Percentiles rank a stretch among this genome's conserved stretches.
Evolutionary conservation across 2,797 vertebrate genomes (phyloP).

Genomic region (Vipera ursinii): DNA sequence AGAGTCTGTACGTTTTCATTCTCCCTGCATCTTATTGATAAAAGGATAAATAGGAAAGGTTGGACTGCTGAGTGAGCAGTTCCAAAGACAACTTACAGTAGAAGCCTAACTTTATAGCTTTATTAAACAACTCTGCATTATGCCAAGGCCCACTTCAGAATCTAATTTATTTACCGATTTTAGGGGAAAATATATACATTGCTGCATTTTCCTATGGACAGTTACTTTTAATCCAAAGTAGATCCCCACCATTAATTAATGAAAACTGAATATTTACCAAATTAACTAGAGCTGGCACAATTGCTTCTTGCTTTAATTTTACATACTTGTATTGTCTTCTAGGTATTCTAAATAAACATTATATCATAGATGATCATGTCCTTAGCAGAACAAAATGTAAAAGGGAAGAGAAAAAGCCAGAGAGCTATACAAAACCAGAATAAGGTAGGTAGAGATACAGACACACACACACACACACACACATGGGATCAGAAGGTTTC

Average conservation of each 20-base stretch:
- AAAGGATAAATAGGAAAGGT: neutral
- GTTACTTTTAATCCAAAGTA: neutral
- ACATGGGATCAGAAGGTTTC: neutral
- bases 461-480: too few relatives aligned
- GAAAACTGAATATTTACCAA: neutral
- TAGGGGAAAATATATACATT: neutral
- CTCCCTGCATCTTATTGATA: neutral
- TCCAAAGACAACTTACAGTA: neutral
- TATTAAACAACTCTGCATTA: neutral
- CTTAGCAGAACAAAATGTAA: neutral
- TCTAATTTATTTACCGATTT: neutral
- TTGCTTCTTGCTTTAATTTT: constrained; percentile 5
- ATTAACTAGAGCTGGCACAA: neutral
- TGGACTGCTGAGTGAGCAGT: neutral
- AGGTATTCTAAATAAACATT: neutral
- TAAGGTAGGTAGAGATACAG: neutral
- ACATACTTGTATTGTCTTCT: neutral
- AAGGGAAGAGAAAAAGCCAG: neutral
- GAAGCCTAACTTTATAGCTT: neutral
- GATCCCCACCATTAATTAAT: neutral
- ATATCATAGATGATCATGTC: neutral
- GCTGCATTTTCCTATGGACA: neutral
- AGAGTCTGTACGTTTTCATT: neutral
- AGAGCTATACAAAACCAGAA: neutral
- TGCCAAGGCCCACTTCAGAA: neutral